Base-by-base conservation (phyloP, 2,113 vertebrate genomes). In the Aplodontia rufa region DNA sequence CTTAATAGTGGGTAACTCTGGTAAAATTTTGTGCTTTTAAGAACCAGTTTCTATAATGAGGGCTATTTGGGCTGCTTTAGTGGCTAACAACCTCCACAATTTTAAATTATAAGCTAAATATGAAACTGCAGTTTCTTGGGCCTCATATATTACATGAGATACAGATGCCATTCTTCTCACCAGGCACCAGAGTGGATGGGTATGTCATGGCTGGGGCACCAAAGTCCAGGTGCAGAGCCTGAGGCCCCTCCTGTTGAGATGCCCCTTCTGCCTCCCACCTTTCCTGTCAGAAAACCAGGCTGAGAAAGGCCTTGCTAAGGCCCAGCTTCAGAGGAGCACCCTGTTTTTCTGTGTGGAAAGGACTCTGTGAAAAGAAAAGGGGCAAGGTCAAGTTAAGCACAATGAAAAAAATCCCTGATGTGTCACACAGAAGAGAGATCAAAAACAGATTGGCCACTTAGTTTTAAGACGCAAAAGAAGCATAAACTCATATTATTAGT, bases 1-100 rank as follows among this genome's bases (percentile, higher is more conserved):
- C 14, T 55, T 30, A 10, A 47, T n/a, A 89, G 30, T 42, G 94
- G 20, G 82, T 87, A 83, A 87, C 74, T 80, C 72, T 66, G 17
- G 42, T 35, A 53, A 95, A 85, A 88, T 72, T 20, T 22, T 79
- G 20, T 90, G 58, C 37, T 79, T 19, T 80, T 28, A 75, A 92
- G 92, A 93, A 90, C 60, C 14, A 95, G 92, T 94, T 95, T 95
- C 30, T 64, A 16, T 86, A 66, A 87, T 82, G 28, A 94, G 92
- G 62, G 60, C 24, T 51, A 30, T 71, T 87, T 19, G 72, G 76
- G 8, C 62, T 93, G n/a, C 64, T 22, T 83, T 75, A 93, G 62
- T 72, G 26, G 35, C 62, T 84, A 68, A 93, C 28, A 93, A 78
- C 68, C 83, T 58, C 35, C 37, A 85, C 49, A 96, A 60, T 82